phyloP scores from a whole-genome alignment of 1,140 invertebrate species.

The Drosophila micromelanica region DNA sequence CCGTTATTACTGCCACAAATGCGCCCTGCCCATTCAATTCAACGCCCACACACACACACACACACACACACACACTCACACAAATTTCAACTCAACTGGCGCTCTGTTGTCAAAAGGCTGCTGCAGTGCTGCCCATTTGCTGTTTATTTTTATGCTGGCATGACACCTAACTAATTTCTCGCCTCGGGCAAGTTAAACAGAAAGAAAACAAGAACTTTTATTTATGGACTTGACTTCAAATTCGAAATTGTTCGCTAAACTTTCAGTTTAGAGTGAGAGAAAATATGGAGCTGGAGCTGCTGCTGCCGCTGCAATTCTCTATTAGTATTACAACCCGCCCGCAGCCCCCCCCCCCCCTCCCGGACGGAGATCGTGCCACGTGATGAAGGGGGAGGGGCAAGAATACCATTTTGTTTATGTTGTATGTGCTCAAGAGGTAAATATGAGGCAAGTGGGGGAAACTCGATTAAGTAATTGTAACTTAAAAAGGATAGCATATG shows the following conservation, averaged over 20 bases:
- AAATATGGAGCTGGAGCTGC: not conserved
- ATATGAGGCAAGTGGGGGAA: constrained; percentile 28
- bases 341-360: not conserved
- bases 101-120: not conserved
- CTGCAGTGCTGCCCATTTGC: constrained; percentile 28
- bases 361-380: not conserved
- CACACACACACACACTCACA: not conserved
- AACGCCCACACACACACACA: not conserved
- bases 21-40: not conserved
- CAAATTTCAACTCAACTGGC: constrained; percentile 18
- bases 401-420: constrained; percentile 32
- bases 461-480: constrained; percentile 71
- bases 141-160: constrained; percentile 18
- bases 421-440: constrained; percentile 44
- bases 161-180: constrained; percentile 24
- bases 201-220: not conserved
- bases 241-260: too few species aligned
- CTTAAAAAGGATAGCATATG: constrained; percentile 54
- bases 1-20: not conserved
- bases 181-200: not conserved
- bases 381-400: not conserved
- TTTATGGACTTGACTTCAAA: not conserved
- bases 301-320: constrained; percentile 24
- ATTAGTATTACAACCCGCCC: constrained; percentile 31
- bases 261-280: not conserved